Evolutionary conservation across 2,113 vertebrate genomes (phyloP).

Genomic region (Anhinga anhinga): DNA sequence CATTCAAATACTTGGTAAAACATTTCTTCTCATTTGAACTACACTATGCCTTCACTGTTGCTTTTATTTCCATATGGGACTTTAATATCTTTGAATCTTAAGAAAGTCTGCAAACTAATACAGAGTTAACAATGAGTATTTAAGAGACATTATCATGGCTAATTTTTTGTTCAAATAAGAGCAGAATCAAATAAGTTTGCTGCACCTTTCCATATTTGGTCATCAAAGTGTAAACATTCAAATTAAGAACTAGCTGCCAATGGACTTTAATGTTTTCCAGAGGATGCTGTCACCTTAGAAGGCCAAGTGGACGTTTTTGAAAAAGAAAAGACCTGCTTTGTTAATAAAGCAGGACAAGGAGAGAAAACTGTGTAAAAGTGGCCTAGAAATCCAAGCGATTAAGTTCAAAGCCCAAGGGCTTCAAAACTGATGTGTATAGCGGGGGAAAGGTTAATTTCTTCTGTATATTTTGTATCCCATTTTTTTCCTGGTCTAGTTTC

Average conservation of each 20-base stretch:
- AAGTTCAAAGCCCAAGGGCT: constrained; percentile 3
- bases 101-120: background rate
- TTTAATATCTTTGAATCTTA: background rate
- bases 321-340: background rate
- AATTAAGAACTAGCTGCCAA: background rate
- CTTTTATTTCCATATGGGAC: background rate
- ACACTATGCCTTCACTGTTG: background rate
- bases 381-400: constrained; percentile 3
- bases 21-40: background rate
- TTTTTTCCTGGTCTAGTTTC: constrained; percentile 13
- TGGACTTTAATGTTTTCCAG: background rate
- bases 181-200: background rate
- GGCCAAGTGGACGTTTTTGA: background rate
- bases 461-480: background rate
- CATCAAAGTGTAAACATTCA: background rate
- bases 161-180: background rate
- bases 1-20: background rate
- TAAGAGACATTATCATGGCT: background rate
- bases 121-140: background rate
- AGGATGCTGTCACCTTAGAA: background rate
- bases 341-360: constrained; percentile 14
- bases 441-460: background rate
- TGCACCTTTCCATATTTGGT: background rate
- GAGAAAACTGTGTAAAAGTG: background rate
- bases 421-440: background rate